These are phyloP conservation scores for Poeciliopsis retropinna DNA, from an alignment of 2,113 vertebrate genomes.

Conservation along the genomic window DNA sequence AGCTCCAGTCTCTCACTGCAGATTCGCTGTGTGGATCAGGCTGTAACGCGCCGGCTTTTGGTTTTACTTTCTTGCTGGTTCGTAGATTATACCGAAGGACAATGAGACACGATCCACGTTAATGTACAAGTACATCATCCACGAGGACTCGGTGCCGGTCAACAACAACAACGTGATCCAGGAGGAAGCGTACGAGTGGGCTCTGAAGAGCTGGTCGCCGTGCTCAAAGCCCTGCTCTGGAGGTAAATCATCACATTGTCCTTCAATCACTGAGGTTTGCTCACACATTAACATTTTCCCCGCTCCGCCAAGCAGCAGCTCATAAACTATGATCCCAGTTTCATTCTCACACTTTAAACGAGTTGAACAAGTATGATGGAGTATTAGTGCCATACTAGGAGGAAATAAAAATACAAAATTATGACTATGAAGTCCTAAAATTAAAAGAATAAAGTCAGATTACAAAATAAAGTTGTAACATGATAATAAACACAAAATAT, in stretches of 20 bases:
- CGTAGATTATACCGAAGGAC: constrained; percentile 93
- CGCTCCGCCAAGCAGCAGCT: not conserved
- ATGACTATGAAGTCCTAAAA: too few relatives aligned
- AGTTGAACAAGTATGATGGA: not conserved
- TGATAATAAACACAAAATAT: too few relatives aligned
- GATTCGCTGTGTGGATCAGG: not conserved
- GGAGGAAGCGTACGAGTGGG: constrained; percentile 95
- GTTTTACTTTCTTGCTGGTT: not conserved
- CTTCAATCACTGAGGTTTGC: not conserved
- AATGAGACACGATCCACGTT: constrained; percentile 92
- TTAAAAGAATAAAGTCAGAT: too few relatives aligned
- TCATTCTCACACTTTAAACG: not conserved
- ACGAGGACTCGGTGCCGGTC: constrained; percentile 93
- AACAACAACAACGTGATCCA: constrained; percentile 97
- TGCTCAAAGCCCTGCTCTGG: constrained; percentile 93
- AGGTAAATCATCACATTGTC: constrained; percentile 80
- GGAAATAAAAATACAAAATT: too few relatives aligned
- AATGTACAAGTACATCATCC: constrained; percentile 95
- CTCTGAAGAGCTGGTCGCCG: constrained; percentile 95
- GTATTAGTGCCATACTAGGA: too few relatives aligned
- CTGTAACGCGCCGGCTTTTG: not conserved
- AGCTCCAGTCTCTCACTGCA: not conserved
- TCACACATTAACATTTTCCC: not conserved
- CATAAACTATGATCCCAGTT: not conserved
- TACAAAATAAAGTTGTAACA: too few relatives aligned